Evolutionary conservation across 2,113 vertebrate genomes (phyloP), one percentile per base, ranked within the genome.

Genomic region (Pterocles burchelli): DNA sequence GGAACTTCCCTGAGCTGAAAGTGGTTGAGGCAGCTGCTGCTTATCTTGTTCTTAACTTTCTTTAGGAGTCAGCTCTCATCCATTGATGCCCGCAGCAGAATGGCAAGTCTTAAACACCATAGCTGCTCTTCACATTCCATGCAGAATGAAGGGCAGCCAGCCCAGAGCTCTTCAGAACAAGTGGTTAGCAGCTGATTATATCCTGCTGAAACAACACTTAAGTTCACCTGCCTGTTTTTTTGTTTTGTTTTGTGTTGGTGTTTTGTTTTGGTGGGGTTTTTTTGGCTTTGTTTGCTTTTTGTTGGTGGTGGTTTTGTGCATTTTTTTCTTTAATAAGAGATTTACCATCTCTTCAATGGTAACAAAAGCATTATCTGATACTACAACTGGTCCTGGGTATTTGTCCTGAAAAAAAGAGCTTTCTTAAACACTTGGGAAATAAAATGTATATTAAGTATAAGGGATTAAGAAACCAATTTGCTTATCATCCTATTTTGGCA

Each of bases 31-130:
- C 59, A 72, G 71, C 48, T 48, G 29, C 46, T 49, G 10, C 38
- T 54, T 48, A 29, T 16, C 43, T 38, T 54, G 1, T 31, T n/a
- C 51, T 20, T 12, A 29, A 54, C 48, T 25, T 29, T 17, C 41
- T 41, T 5, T 45, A 17, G 75, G 43, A 62, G 46, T 11, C 24
- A 15, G 45, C 31, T 52, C 4, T 1, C 54, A 71, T 6, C 51
- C 52, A 9, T 2, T 6, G 43, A 67, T 45, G 62, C n/a, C 80
- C 12, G 8, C 52, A 54, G 82, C 38, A 49, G 31, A 31, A 57
- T 0, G 9, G 25, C 41, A 51, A 51, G 43, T 22, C 45, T 24
- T 13, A 22, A 70, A 11, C 36, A 9, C 13, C 1, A 0, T 2
- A 43, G 80, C 36, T 55, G 38, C 41, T 79, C 55, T 70, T 10